Evolutionary conservation across 2,797 vertebrate genomes (phyloP).

Genomic region (Bradypodion pumilum): DNA sequence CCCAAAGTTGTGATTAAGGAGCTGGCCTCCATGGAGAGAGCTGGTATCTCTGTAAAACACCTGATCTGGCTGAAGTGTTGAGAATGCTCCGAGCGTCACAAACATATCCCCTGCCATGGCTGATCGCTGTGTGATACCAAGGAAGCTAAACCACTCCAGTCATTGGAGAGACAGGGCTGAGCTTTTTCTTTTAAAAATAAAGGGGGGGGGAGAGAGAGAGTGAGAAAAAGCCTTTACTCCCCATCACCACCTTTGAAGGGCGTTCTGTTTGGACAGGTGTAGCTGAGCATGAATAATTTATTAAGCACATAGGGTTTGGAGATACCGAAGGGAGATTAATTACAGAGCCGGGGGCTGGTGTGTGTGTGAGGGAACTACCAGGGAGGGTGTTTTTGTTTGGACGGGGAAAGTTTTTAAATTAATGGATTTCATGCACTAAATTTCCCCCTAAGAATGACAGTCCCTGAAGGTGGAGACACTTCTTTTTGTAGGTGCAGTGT

Average conservation of each 20-base stretch:
- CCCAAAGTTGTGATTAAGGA: not conserved
- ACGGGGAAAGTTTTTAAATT: not conserved
- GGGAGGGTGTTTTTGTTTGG: not conserved
- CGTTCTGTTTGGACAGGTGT: constrained; percentile 34
- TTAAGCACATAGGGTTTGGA: not conserved
- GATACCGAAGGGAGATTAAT: constrained; percentile 39
- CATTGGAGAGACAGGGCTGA: not conserved
- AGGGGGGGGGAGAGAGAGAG: too few relatives aligned
- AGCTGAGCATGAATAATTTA: constrained; percentile 42
- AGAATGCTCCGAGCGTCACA: not conserved
- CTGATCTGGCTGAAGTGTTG: not conserved
- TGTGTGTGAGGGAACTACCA: constrained; percentile 3
- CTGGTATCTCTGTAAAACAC: constrained; percentile 27
- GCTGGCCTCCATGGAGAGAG: accelerated
- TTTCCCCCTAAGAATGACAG: constrained; percentile 19
- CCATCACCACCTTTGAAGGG: constrained; percentile 1
- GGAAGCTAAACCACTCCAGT: not conserved
- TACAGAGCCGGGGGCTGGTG: constrained; percentile 17
- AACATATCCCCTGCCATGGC: not conserved
- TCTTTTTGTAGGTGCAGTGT: not conserved
- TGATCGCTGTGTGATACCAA: constrained; percentile 28
- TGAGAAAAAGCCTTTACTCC: not conserved
- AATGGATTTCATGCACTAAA: constrained; percentile 16
- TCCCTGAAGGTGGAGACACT: not conserved
- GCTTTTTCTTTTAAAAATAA: not conserved